Base-by-base conservation (phyloP, 2,888 invertebrate species). In the Volucella inanis region DNA sequence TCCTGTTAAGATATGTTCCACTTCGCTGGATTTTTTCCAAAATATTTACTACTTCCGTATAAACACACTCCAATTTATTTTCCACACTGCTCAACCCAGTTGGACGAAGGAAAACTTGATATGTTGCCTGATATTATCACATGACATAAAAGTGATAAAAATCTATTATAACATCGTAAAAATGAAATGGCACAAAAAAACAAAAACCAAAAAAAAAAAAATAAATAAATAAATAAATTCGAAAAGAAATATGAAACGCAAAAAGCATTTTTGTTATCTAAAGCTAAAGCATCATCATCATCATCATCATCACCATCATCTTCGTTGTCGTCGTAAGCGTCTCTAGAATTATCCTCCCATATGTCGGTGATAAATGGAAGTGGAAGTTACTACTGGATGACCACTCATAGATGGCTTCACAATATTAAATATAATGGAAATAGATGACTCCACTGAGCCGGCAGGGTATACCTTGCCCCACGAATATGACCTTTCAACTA, bases 131-230 rank as follows among this genome's bases (percentile, higher is more conserved):
- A 68, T 68, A 57, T 49, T 68, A 64, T 80, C 74, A 52, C 75
- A 79, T 78, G 88, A 87, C 89, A 87, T 87, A 88, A 88, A 83
- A 87, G 89, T 90, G 89, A 90, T 90, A 90, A 90, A 89, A 90
- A 90, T 90, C 89, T 90, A 90, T 90, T 89, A 89, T 88, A 88
- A 87, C 88, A 89, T 89, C 89, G 89, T 90, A 90, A 76, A 70
- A 74, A 49, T 54, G 50, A 77, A 68, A 62, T 54, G 61, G 18
- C 39, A 41, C 38, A 2, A 39, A 59, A 39, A 59, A 50, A 62
- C 43, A n/a, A 64, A 52, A 83, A 65, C 15, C 31, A 70, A 75
- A 52, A 65, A 64, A 12, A 52, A 4, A 54, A 22, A 39, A 59
- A 8, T 11, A 39, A 15, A 43, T n/a, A n/a, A n/a, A n/a, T n/a